phyloP scores from a whole-genome alignment of 1,140 invertebrate genomes.

The Aphelenchoides besseyi region DNA sequence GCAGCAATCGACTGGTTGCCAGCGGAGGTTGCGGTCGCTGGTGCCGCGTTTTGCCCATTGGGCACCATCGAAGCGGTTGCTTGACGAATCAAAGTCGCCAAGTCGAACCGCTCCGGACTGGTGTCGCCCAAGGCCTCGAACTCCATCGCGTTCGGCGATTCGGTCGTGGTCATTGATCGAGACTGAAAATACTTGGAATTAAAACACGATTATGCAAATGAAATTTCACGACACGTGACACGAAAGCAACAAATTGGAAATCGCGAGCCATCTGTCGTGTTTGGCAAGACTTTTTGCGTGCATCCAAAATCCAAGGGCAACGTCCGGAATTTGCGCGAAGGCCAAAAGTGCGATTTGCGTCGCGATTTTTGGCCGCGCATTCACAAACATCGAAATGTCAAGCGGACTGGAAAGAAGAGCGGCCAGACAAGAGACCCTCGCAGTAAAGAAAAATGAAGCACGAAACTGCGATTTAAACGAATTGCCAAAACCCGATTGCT shows the following conservation, averaged over 20 bases:
- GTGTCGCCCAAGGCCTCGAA: neutral
- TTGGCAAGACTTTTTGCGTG: too few relatives aligned
- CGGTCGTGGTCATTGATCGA: neutral
- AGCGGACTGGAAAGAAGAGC: neutral
- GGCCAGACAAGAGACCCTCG: neutral
- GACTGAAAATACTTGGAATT: neutral
- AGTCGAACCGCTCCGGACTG: neutral
- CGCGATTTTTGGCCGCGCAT: neutral
- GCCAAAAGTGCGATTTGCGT: neutral
- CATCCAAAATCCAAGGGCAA: too few relatives aligned
- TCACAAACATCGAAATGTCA: neutral
- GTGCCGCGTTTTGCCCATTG: neutral
- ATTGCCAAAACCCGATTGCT: too few relatives aligned
- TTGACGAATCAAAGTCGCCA: neutral
- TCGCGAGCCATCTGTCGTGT: neutral
- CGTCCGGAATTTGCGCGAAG: neutral
- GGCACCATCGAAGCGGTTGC: neutral
- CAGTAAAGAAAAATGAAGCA: too few relatives aligned
- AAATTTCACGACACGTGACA: neutral
- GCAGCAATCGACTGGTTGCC: neutral
- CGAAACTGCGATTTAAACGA: too few relatives aligned
- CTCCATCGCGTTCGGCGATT: constrained; percentile 1
- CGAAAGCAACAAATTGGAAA: too few relatives aligned
- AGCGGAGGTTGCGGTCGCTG: neutral
- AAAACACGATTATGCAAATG: neutral